phyloP scores from a whole-genome alignment of 2,113 vertebrate genomes.

The Siniperca chuatsi region DNA sequence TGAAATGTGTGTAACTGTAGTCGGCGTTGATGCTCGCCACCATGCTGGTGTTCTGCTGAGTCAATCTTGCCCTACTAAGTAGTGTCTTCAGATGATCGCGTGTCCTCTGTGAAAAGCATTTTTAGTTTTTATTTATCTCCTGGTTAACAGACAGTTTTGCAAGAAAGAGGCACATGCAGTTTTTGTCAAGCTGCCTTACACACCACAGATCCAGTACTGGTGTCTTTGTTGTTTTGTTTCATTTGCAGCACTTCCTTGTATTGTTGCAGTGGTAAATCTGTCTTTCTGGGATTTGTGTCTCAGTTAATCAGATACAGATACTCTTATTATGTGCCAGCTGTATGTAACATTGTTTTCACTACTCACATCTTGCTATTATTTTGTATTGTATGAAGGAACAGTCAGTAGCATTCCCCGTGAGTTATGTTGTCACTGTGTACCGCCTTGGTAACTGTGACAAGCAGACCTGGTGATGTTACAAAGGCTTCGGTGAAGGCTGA shows the following conservation, averaged over 20 bases:
- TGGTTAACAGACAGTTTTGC: not conserved
- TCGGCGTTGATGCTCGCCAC: not conserved
- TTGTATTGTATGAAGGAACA: slow-evolving; percentile 6
- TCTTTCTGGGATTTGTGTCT: slow-evolving; percentile 48
- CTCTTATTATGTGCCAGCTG: slow-evolving; percentile 50
- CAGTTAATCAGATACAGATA: slow-evolving; percentile 6
- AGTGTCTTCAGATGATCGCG: slow-evolving; percentile 1
- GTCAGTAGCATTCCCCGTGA: slow-evolving; percentile 53
- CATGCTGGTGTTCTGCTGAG: not conserved
- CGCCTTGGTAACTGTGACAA: slow-evolving; percentile 32
- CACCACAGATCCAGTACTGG: slow-evolving; percentile 64
- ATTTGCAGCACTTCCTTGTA: slow-evolving; percentile 23
- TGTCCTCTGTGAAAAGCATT: not conserved
- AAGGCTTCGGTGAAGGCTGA: slow-evolving; percentile 60
- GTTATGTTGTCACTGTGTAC: slow-evolving; percentile 26
- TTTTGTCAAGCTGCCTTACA: slow-evolving; percentile 73
- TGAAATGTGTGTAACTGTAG: slow-evolving; percentile 21
- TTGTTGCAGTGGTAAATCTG: not conserved
- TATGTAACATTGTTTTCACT: slow-evolving; percentile 42
- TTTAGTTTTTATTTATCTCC: slow-evolving; percentile 1
- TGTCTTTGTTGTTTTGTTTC: slow-evolving; percentile 20
- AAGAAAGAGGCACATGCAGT: slow-evolving; percentile 19
- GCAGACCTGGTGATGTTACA: slow-evolving; percentile 40
- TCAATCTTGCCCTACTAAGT: not conserved
- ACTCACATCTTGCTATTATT: slow-evolving; percentile 22